Evolutionary conservation across 2,113 vertebrate genomes (phyloP), one percentile per base, ranked within the genome.

Genomic region (Origma solitaria): DNA sequence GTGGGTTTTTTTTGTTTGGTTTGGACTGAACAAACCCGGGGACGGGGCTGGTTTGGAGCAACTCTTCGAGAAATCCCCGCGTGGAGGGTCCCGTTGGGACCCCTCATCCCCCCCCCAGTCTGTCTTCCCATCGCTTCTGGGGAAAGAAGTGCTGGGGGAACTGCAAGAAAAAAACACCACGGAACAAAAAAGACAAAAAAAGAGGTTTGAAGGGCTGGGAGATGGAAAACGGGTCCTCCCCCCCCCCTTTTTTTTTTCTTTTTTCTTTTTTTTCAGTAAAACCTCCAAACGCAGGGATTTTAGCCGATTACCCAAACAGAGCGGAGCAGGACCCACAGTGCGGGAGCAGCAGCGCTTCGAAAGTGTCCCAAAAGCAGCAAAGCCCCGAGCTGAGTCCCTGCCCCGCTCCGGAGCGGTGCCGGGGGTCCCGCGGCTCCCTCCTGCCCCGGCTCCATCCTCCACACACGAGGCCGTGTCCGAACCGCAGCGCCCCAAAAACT

Each of bases 301-400:
- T 8, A 62, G 25, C 13, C 2, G 3, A 24, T 57, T 16, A 2
- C 5, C 1, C 8, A 11, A 33, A 17, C 31, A 35, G 27, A 21
- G 0, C 42, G 18, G 75, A 24, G 8, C 58, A 30, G n/a, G 40
- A 10, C 31, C 1, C 10, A 3, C 49, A 6, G 10, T 0, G 37
- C 9, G 22, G 27, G 24, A 73, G 57, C 30, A 40, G 22, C 25
- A 18, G 38, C 28, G 56, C 21, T 65, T n/a, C 15, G 1, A 24
- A 58, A 60, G 12, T 15, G 13, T 31, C 91, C 64, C 16, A 18
- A 77, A 88, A 30, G 0, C 61, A 3, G 33, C 1, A 3, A 4
- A 8, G 4, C 5, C 20, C 54, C 2, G 69, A 44, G n/a, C 10
- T 11, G 75, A 5, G 1, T 2, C 6, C 1, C 62, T 7, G 37